Base-by-base conservation (phyloP, 2,797 vertebrate species). In the Tympanoctomys barrerae region DNA sequence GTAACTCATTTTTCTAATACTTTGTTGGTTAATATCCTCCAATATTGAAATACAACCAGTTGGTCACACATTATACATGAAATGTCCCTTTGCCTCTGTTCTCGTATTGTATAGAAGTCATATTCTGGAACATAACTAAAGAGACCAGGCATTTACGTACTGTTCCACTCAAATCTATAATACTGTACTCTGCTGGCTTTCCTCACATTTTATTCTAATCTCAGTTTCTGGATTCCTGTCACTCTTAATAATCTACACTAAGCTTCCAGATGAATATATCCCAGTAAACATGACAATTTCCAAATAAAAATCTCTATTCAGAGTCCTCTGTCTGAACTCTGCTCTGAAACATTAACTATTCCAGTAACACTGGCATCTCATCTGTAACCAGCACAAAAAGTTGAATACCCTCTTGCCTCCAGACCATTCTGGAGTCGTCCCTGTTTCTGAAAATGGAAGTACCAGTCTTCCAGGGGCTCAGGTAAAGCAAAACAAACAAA, bases 91-190 rank as follows among this genome's bases (percentile, higher is more conserved):
- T 75, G 11, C 42, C 9, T 91, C 73, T 36, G 64, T 31, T 87
- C 39, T 73, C 0, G 19, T 68, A n/a, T 31, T 52, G 54, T 87
- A 54, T 11, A 78, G 36, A 96, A 87, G 52, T 10, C n/a, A 39
- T 14, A 73, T 24, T 36, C 22, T 85, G 18, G 49, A 81, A 49
- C 3, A 0, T 33, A 75, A 86, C 46, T n/a, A 1, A 39, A 59
- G 9, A 82, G 7, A 1, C 6, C 42, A 52, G 11, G 2, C 1
- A 4, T 22, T 46, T 62, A 24, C 13, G 24, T 1, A 22, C 0
- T 11, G 36, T 42, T 77, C 10, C 12, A 6, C 13, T 28, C 18
- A 0, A 4, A 14, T 85, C 59, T 59, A 2, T 7, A 11, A 24
- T 12, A 24, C 28, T n/a, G 10, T 1, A 4, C 5, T 49, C n/a